Percentiles rank a stretch among this genome's conserved stretches.
These are phyloP conservation scores for Archips xylosteana DNA, from an alignment of 2,888 invertebrate species.

Conservation along the genomic window DNA sequence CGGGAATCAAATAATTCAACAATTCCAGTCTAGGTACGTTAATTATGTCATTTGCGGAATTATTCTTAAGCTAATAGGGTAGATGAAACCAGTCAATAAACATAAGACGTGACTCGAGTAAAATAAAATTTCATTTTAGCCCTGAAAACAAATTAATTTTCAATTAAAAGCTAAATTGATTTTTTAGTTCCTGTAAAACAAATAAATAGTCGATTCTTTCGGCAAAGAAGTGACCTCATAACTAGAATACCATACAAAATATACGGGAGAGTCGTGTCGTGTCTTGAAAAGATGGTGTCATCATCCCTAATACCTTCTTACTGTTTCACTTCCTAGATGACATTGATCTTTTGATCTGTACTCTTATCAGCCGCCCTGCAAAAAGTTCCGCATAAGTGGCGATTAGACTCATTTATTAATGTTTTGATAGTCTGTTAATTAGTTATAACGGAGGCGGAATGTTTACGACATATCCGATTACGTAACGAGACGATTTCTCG, in stretches of 20 bases:
- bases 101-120: too few relatives aligned
- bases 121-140: too few relatives aligned
- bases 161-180: too few relatives aligned
- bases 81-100: too few relatives aligned
- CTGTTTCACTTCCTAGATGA: constrained; percentile 10
- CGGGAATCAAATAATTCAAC: too few relatives aligned
- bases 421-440: constrained; percentile 21
- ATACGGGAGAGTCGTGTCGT: too few relatives aligned
- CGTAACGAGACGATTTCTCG: constrained; percentile 36
- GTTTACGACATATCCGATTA: constrained; percentile 35
- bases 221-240: too few relatives aligned
- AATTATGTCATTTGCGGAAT: not conserved
- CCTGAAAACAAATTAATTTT: too few relatives aligned
- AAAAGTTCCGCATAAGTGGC: not conserved
- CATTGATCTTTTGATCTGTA: not conserved
- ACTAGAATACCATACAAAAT: too few relatives aligned
- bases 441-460: constrained; percentile 9
- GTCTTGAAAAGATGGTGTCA: too few relatives aligned
- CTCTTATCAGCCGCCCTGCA: not conserved
- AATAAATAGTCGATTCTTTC: too few relatives aligned
- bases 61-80: not conserved
- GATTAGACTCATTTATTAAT: constrained; percentile 17
- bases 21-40: not conserved
- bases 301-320: not conserved
- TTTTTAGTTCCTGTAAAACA: too few relatives aligned